These are phyloP conservation scores for Phrynocephalus forsythii DNA, from an alignment of 2,797 vertebrate species.

Conservation along the genomic window DNA sequence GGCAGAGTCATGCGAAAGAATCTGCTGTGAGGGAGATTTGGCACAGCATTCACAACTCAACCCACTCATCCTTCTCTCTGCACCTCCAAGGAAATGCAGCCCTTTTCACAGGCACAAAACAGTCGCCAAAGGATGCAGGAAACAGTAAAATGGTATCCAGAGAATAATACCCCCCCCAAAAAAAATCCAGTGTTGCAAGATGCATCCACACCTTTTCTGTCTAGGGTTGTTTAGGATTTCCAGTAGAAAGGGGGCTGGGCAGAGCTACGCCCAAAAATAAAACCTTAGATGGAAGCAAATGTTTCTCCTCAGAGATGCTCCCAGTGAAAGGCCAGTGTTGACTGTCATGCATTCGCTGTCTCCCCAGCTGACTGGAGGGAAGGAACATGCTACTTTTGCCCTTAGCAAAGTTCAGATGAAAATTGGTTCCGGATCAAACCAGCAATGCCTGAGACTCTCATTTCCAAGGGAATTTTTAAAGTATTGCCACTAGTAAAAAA, in stretches of 20 bases:
- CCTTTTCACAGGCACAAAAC: neutral
- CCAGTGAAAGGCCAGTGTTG: neutral
- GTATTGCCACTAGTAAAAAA: neutral
- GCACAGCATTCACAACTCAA: neutral
- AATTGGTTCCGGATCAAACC: neutral
- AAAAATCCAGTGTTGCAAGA: neutral
- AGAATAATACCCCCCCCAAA: neutral
- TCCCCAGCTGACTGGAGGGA: too few species aligned
- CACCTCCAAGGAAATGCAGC: neutral
- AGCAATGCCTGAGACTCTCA: neutral
- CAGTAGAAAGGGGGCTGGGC: neutral
- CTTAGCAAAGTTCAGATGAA: neutral
- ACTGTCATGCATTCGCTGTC: neutral
- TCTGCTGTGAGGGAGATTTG: fast-evolving
- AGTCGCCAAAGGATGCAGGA: neutral
- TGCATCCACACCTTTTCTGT: neutral
- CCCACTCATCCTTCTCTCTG: neutral
- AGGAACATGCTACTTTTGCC: neutral
- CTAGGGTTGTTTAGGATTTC: neutral
- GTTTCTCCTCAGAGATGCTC: neutral
- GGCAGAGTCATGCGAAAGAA: conserved; percentile 33
- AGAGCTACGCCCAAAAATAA: too few species aligned
- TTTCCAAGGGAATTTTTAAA: neutral
- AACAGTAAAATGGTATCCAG: neutral
- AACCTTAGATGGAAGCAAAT: neutral